A percentile compares a stretch with the other conserved stretches of the same genome.
These are phyloP conservation scores for Scartelaos histophorus DNA, from an alignment of 2,113 vertebrate genomes.

Conservation along the genomic window DNA sequence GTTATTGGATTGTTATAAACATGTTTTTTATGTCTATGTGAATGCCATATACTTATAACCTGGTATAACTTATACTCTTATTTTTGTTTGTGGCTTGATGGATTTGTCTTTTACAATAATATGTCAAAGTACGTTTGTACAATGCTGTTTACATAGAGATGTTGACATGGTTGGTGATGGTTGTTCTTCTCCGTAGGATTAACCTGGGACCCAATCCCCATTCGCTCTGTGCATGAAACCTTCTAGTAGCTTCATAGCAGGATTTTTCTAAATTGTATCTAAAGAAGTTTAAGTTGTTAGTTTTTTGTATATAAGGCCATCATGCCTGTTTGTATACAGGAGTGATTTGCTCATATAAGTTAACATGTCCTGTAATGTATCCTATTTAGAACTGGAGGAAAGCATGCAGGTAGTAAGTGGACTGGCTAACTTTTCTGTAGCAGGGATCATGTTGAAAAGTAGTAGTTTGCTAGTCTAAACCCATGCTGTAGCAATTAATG, in stretches of 20 bases:
- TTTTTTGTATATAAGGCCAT: too few relatives aligned
- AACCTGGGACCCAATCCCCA: constrained; percentile 12
- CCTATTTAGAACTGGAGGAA: background rate
- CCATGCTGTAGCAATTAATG: background rate
- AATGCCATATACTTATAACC: background rate
- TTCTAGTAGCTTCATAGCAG: background rate
- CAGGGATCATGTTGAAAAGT: too few relatives aligned
- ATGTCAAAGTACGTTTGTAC: background rate
- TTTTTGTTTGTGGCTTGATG: background rate
- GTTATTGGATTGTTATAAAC: constrained; percentile 29
- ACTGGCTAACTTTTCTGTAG: too few relatives aligned
- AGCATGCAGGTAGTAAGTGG: background rate
- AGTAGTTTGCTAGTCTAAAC: too few relatives aligned
- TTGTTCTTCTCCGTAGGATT: background rate
- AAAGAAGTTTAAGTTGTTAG: too few relatives aligned
- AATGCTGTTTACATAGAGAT: constrained; percentile 7
- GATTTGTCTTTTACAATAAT: background rate
- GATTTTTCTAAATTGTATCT: background rate
- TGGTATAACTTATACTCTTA: background rate
- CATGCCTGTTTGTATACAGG: background rate
- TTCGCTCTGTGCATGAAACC: constrained; percentile 1
- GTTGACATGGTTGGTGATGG: background rate
- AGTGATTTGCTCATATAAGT: background rate
- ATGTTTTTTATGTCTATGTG: background rate
- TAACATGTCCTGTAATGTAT: background rate